Percentiles rank a stretch among this genome's conserved stretches.
Conservation (phyloP, 2,888 invertebrate genomes). For the Eupithecia tripunctaria region DNA sequence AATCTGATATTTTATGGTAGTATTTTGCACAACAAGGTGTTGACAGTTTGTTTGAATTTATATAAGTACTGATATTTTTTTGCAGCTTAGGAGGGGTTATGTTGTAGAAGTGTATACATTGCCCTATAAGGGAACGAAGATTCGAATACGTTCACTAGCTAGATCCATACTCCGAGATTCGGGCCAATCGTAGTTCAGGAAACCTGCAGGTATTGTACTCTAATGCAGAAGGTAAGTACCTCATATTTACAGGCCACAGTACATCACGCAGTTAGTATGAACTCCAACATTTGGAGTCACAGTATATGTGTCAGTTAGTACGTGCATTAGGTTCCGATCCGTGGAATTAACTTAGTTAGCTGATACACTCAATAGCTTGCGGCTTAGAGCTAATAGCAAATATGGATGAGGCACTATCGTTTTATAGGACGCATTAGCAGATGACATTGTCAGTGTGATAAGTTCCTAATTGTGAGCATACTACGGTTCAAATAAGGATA, state of each 20-base stretch:
- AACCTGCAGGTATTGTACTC: neutral
- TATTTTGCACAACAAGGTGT: too few species aligned
- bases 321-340: constrained; percentile 52
- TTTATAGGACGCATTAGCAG: constrained; percentile 4
- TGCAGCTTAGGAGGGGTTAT: too few species aligned
- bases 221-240: neutral
- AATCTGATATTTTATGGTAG: too few species aligned
- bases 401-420: constrained; percentile 15
- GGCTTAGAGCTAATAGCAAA: constrained; percentile 33
- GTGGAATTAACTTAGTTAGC: constrained; percentile 67
- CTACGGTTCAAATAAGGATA: neutral
- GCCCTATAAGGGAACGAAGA: too few species aligned
- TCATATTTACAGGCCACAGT: neutral
- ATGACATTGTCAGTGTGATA: neutral
- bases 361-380: constrained; percentile 58
- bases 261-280: neutral
- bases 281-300: constrained; percentile 16
- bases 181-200: neutral
- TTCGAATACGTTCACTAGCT: neutral
- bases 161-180: neutral
- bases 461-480: neutral
- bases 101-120: too few species aligned
- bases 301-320: neutral
- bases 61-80: too few species aligned
- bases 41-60: too few species aligned